phyloP scores from a whole-genome alignment of 2,888 invertebrate species.

The Acronicta alni region DNA sequence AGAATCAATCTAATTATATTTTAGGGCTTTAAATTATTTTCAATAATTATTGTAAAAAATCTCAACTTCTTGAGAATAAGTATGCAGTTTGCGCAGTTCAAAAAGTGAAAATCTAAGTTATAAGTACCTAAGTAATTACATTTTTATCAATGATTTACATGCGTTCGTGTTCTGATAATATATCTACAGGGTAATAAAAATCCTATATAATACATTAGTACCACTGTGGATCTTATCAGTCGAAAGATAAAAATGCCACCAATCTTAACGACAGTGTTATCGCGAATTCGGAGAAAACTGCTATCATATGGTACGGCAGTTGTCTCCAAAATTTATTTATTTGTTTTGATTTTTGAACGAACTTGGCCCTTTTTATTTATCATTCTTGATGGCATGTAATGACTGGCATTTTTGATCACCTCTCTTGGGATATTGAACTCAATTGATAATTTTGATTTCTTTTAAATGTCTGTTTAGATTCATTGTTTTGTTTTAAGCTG shows the following conservation, averaged over 20 bases:
- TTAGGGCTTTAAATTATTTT: too few species aligned
- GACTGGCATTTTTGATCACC: background rate
- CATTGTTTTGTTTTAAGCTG: too few species aligned
- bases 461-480: too few species aligned
- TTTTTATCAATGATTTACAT: slow-evolving; percentile 66
- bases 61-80: background rate
- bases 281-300: slow-evolving; percentile 73
- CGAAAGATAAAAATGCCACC: slow-evolving; percentile 78
- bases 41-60: too few species aligned
- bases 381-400: background rate
- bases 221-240: slow-evolving; percentile 75
- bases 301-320: slow-evolving; percentile 45
- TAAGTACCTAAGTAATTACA: slow-evolving; percentile 43
- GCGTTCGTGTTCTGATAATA: slow-evolving; percentile 66
- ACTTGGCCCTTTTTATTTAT: slow-evolving; percentile 26
- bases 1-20: too few species aligned
- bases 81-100: slow-evolving; percentile 11
- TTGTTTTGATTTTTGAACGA: slow-evolving; percentile 43
- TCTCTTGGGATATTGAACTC: background rate
- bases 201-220: slow-evolving; percentile 77
- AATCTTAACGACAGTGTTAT: slow-evolving; percentile 83
- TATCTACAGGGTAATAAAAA: slow-evolving; percentile 73
- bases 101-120: slow-evolving; percentile 37
- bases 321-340: slow-evolving; percentile 41
- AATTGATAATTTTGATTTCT: too few species aligned